Evolutionary conservation across 2,797 vertebrate genomes (phyloP).

Genomic region (Strix occidentalis): DNA sequence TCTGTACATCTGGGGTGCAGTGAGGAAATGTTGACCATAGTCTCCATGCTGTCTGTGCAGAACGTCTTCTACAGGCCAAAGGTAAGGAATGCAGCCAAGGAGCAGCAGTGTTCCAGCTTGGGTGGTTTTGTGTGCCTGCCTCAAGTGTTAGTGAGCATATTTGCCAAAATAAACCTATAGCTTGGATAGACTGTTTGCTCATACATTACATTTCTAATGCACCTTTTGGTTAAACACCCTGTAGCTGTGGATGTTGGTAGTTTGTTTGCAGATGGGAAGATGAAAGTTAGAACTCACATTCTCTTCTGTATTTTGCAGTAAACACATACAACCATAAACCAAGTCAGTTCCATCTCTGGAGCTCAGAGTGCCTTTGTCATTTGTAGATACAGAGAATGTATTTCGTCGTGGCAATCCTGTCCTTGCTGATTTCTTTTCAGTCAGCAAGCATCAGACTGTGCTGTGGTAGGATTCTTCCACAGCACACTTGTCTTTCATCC

Average conservation of each 20-base stretch:
- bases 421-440: neutral
- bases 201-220: neutral
- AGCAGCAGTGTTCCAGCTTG: neutral
- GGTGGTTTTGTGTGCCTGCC: neutral
- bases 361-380: neutral
- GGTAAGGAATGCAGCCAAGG: slow-evolving; percentile 67
- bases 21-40: slow-evolving; percentile 97
- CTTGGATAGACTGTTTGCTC: neutral
- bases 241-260: neutral
- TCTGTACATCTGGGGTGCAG: slow-evolving; percentile 98
- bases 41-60: slow-evolving; percentile 98
- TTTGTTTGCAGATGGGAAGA: neutral
- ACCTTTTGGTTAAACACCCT: neutral
- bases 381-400: neutral
- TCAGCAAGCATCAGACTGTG: neutral
- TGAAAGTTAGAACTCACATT: neutral
- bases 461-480: neutral
- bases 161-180: neutral
- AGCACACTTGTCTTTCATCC: neutral
- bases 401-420: neutral
- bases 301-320: neutral
- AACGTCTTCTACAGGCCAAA: slow-evolving; percentile 98
- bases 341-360: neutral
- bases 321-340: neutral
- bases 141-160: neutral